Evolutionary conservation across 2,797 vertebrate genomes (phyloP), one percentile per base, ranked within the genome.

Genomic region (Staurois parvus): DNA sequence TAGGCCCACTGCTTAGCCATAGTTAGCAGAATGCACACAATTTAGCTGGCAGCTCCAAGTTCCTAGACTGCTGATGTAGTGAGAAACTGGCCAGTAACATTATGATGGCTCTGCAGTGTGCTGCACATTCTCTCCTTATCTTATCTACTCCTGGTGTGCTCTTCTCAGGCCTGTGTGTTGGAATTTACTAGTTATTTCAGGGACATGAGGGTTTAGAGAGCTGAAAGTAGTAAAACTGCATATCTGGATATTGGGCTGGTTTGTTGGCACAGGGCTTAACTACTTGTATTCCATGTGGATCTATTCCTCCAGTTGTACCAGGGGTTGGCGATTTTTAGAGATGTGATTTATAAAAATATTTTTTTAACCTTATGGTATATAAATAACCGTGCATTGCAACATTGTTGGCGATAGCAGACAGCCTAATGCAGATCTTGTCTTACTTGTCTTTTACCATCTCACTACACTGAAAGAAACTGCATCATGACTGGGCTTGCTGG

Each of bases 181-280:
- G 81, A 87, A 87, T 87, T 84, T 67, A 74, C 81, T 79, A 70
- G 76, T 74, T 83, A 79, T 83, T 64, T 78, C 81, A 87, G 85
- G 85, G 85, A 83, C 74, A 83, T 64, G 42, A 32, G 26, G 83
- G 81, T 87, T 87, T 87, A 69, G 79, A 72, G 85, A 83, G 75
- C 68, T 72, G 15, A 73, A 83, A 74, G 81, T 87, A 75, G 74
- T 83, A 83, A 87, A 82, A 79, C 74, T 26, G 70, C 70, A 75
- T 72, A 69, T 73, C 72, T 68, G 34, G 28, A 32, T 30, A 32
- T 69, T 74, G 21, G 34, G 76, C n/a, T 34, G 64, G 13, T n/a
- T 68, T 10, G 56, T 85, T 73, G 48, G 56, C 32, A 62, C n/a
- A 56, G 30, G 2, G 24, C 34, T 86, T 83, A 79, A 79, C 75